Percentiles rank a stretch among this genome's conserved stretches.
phyloP scores from a whole-genome alignment of 2,888 invertebrate species.

The Metalampra italica region DNA sequence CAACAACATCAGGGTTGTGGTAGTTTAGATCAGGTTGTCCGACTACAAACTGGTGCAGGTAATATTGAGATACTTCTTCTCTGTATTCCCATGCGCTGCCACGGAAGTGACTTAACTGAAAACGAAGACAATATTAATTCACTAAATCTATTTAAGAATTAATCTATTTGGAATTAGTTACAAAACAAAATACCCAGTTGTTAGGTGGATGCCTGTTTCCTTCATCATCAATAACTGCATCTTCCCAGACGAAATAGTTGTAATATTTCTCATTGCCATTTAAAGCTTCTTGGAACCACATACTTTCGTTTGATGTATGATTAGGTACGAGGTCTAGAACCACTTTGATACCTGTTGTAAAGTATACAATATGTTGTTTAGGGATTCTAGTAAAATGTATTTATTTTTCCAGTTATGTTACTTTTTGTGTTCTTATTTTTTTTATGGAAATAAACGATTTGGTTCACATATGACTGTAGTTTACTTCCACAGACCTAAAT shows the following conservation, averaged over 20 bases:
- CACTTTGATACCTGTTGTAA: slow-evolving; percentile 71
- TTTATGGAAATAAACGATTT: no score
- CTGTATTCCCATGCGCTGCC: slow-evolving; percentile 87
- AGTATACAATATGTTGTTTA: background rate
- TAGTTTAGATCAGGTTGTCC: slow-evolving; percentile 88
- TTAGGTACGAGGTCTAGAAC: slow-evolving; percentile 84
- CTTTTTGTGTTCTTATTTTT: no score
- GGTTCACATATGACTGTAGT: no score
- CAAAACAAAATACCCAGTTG: slow-evolving; percentile 80
- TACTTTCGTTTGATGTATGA: slow-evolving; percentile 87
- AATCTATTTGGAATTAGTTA: background rate
- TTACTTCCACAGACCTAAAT: no score
- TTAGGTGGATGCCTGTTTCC: slow-evolving; percentile 81
- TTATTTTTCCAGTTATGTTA: no score
- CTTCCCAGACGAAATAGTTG: slow-evolving; percentile 88
- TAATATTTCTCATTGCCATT: slow-evolving; percentile 80
- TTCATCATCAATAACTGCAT: slow-evolving; percentile 70
- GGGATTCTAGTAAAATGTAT: no score
- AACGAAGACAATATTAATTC: slow-evolving; percentile 6
- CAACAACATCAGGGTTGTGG: slow-evolving; percentile 81
- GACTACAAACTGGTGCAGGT: slow-evolving; percentile 84
- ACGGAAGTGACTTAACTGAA: slow-evolving; percentile 76
- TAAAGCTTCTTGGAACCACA: slow-evolving; percentile 89
- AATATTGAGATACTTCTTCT: slow-evolving; percentile 81
- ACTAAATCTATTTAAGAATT: background rate